These are phyloP conservation scores for Drosophila seguyi DNA, from an alignment of 1,140 invertebrate genomes.

Conservation along the genomic window DNA sequence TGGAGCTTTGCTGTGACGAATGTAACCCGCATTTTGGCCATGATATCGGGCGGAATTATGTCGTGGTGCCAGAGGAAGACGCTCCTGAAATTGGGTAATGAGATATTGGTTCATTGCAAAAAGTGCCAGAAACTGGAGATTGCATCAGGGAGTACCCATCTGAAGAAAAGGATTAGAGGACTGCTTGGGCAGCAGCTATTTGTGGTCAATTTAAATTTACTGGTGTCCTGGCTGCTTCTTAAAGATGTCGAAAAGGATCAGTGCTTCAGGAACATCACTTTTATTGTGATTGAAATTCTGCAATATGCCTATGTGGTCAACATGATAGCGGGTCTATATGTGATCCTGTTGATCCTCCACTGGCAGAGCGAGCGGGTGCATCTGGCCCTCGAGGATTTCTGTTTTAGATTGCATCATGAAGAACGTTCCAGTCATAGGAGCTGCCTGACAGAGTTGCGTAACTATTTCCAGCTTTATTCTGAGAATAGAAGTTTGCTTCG, in stretches of 20 bases:
- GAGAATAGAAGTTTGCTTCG: constrained; percentile 7
- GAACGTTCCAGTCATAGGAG: not conserved
- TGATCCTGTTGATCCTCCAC: constrained; percentile 18
- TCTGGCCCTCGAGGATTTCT: constrained; percentile 11
- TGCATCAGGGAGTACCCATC: not conserved
- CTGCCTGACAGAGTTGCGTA: not conserved
- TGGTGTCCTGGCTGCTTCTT: not conserved
- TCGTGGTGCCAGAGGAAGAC: constrained; percentile 16
- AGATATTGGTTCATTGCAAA: constrained; percentile 1
- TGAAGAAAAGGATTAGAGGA: not conserved
- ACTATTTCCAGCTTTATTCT: constrained; percentile 14
- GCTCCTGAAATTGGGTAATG: constrained; percentile 1
- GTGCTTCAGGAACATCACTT: not conserved
- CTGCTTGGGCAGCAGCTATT: constrained; percentile 15
- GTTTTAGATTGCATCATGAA: not conserved
- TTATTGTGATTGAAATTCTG: constrained; percentile 19
- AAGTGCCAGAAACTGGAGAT: constrained; percentile 4
- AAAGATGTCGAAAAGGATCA: constrained; percentile 5
- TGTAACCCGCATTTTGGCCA: constrained; percentile 21
- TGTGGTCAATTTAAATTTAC: not conserved
- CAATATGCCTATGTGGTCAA: constrained; percentile 21
- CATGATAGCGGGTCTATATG: constrained; percentile 16
- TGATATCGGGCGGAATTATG: constrained; percentile 15
- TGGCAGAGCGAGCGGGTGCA: constrained; percentile 32
- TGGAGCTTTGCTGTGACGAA: constrained; percentile 26